Evolutionary conservation across 2,113 vertebrate species (phyloP), one percentile per base, ranked within the genome.

Genomic region (Thermophis baileyi): DNA sequence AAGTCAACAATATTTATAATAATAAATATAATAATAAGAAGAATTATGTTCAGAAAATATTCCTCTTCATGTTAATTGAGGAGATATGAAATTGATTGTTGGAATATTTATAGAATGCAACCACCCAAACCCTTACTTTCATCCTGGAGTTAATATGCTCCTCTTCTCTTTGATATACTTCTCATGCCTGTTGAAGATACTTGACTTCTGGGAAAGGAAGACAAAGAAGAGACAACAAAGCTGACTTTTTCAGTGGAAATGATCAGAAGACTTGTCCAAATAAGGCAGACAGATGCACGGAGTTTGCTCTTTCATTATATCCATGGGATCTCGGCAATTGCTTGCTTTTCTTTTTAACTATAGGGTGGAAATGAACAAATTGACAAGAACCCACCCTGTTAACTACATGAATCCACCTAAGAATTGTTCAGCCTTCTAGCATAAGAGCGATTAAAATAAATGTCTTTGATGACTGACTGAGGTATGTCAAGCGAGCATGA

Each of bases 131-230:
- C 25, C 57, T n/a, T 30, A 44, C 30, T 63, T 47, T 91, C 44
- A 22, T 47, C 57, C 54, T 40, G 25, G 9, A 92, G 55, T n/a
- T 46, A 50, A 50, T 22, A 46, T 6, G 22, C 3, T 87, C 18
- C 9, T 50, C 6, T 55, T 50, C 16, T 22, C 18, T 44, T 25
- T 27, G 40, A 89, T n/a, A 40, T 18, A 25, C 11, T 57, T 20
- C 27, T 10, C 20, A 18, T 88, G 18, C n/a, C 49, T 88, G 46
- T 81, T 69, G 87, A 53, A 81, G 49, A 81, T 53, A 53, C 11
- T 87, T 91, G 53, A 40, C 86, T 92, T 55, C 27, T n/a, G 3
- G 16, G 47, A 93, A 90, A 51, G 90, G 90, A 94, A 93, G 18
- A 55, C 92, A 92, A 20, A 81, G 51, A 88, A 30, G 2, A 89